A percentile compares a stretch with the other conserved stretches of the same genome.
Evolutionary conservation across 1,140 invertebrate genomes (phyloP).

Genomic region (Periplaneta americana): DNA sequence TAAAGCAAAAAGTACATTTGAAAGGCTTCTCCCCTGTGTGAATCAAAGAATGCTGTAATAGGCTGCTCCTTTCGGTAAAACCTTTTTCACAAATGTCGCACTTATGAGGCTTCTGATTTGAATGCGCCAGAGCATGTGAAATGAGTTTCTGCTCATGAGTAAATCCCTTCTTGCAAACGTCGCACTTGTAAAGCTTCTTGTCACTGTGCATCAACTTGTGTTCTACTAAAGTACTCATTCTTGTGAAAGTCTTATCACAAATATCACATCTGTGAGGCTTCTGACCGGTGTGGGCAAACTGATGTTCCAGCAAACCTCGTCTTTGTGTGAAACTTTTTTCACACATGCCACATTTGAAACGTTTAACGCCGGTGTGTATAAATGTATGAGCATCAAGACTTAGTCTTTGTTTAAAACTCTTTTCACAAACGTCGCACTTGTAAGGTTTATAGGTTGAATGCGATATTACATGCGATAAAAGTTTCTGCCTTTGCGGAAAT

Average conservation of each 20-base stretch:
- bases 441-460: constrained; percentile 27
- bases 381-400: constrained; percentile 24
- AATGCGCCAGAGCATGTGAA: constrained; percentile 29
- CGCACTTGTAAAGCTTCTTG: background rate
- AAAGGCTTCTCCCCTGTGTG: too few relatives aligned
- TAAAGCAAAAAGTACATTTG: too few relatives aligned
- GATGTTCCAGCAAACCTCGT: background rate
- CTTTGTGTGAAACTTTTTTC: background rate
- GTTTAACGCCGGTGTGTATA: constrained; percentile 5
- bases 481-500: constrained; percentile 10
- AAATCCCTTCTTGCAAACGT: background rate
- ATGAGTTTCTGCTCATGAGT: background rate
- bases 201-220: background rate
- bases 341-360: background rate
- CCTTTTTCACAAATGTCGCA: constrained; percentile 35
- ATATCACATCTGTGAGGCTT: constrained; percentile 40
- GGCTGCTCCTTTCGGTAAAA: constrained; percentile 12
- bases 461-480: constrained; percentile 24
- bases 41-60: constrained; percentile 16
- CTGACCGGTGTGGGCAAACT: constrained; percentile 34
- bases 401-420: constrained; percentile 25
- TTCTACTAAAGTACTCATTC: background rate
- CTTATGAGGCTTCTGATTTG: constrained; percentile 38
- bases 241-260: constrained; percentile 48
- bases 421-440: constrained; percentile 28